phyloP scores from a whole-genome alignment of 1,140 invertebrate species.

The Eriocheir sinensis region DNA sequence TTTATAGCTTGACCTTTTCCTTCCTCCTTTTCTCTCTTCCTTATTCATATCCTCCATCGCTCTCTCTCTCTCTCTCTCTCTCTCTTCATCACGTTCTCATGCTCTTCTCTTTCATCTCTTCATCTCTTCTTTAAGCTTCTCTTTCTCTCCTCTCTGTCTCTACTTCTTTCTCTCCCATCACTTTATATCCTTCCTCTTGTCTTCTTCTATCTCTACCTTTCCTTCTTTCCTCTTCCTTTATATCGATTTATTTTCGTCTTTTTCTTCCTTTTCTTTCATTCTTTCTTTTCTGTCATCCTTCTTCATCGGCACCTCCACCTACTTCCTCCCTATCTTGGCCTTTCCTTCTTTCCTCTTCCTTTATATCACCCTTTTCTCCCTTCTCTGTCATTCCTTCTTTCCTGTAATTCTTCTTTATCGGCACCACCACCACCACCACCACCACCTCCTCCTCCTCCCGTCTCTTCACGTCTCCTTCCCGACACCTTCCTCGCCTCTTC shows the following conservation, averaged over 20 bases:
- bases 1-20: too few relatives aligned
- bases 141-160: too few relatives aligned
- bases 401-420: neutral
- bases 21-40: too few relatives aligned
- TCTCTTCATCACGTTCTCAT: too few relatives aligned
- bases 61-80: too few relatives aligned
- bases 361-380: too few relatives aligned
- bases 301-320: neutral
- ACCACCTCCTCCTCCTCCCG: neutral
- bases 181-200: too few relatives aligned
- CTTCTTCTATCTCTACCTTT: neutral
- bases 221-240: neutral
- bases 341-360: too few relatives aligned
- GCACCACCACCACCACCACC: neutral
- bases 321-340: neutral
- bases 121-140: too few relatives aligned
- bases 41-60: too few relatives aligned
- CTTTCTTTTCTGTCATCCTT: neutral
- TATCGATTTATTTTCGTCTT: too few relatives aligned
- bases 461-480: neutral
- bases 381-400: neutral
- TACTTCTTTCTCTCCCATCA: neutral
- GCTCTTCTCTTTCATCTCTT: too few relatives aligned
- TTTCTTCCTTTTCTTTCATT: neutral
- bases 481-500: neutral